These are phyloP conservation scores for Austrofundulus limnaeus DNA, from an alignment of 2,113 vertebrate genomes.

Conservation along the genomic window DNA sequence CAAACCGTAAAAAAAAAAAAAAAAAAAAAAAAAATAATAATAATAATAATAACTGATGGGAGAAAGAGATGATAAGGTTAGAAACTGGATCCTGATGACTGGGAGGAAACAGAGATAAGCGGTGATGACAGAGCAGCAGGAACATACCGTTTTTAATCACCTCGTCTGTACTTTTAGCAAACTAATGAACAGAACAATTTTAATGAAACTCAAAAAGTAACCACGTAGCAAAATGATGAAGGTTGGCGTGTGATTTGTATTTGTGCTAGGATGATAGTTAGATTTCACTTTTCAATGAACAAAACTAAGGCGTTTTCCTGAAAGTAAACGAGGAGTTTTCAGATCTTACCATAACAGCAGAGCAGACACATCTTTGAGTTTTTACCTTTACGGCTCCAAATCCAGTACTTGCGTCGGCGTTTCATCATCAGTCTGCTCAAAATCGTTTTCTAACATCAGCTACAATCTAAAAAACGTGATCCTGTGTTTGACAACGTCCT, in stretches of 20 bases:
- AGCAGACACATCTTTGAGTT: constrained; percentile 61
- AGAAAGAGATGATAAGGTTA: constrained; percentile 20
- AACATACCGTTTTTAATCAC: not conserved
- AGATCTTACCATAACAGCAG: constrained; percentile 71
- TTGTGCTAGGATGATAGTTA: too few species aligned
- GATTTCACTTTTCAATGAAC: too few species aligned
- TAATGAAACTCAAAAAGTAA: too few species aligned
- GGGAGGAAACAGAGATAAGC: constrained; percentile 9
- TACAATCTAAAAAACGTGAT: constrained; percentile 8
- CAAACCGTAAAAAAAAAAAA: constrained; percentile 1
- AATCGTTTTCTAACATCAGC: not conserved
- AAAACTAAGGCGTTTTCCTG: not conserved
- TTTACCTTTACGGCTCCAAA: constrained; percentile 78
- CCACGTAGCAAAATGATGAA: too few species aligned
- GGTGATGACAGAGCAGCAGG: not conserved
- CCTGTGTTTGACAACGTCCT: constrained; percentile 13
- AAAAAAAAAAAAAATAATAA: too few species aligned
- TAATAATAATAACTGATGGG: too few species aligned
- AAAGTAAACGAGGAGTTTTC: not conserved
- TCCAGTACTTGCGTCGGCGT: constrained; percentile 78
- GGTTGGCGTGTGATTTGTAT: too few species aligned
- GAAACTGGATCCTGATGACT: constrained; percentile 9
- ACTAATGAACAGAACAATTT: too few species aligned
- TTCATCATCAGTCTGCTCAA: constrained; percentile 63
- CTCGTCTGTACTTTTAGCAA: too few species aligned